phyloP scores from a whole-genome alignment of 2,113 vertebrate genomes.

The Amphiprion ocellaris region DNA sequence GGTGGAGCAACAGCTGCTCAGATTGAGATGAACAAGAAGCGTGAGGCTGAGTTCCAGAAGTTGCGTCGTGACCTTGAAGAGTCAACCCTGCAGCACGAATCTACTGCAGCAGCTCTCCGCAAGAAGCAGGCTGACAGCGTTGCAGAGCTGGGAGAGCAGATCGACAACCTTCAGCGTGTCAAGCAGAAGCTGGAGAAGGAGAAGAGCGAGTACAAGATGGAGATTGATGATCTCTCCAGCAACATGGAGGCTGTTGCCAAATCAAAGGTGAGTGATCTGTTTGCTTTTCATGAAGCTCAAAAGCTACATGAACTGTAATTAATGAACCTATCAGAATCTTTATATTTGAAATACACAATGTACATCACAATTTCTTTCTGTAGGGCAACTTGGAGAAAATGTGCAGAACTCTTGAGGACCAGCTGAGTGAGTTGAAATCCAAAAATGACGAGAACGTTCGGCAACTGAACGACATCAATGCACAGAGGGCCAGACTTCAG shows the following conservation, averaged over 20 bases:
- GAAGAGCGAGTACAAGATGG: conserved; percentile 58
- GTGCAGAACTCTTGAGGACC: conserved; percentile 90
- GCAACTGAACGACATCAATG: conserved; percentile 52
- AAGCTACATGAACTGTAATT: not conserved
- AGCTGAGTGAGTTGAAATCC: conserved; percentile 87
- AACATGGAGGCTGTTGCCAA: conserved; percentile 77
- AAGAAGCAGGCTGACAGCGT: conserved; percentile 77
- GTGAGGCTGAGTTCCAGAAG: conserved; percentile 69
- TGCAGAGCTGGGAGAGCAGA: conserved; percentile 71
- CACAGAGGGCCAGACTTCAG: conserved; percentile 55
- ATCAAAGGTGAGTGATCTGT: conserved; percentile 74
- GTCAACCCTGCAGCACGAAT: conserved; percentile 77
- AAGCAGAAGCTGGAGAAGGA: conserved; percentile 65
- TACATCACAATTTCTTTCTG: not conserved
- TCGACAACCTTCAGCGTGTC: conserved; percentile 74
- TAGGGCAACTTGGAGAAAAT: conserved; percentile 91
- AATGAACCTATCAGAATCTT: not conserved
- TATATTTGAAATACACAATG: not conserved
- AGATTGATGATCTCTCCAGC: conserved; percentile 63
- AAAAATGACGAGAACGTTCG: conserved; percentile 65
- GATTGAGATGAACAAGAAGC: conserved; percentile 76
- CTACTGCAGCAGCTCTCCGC: conserved; percentile 72
- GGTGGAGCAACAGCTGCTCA: conserved; percentile 69
- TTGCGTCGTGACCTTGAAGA: conserved; percentile 70
- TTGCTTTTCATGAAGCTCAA: not conserved